Base-by-base conservation (phyloP, 1,140 invertebrate species). In the Tachypleus tridentatus region DNA sequence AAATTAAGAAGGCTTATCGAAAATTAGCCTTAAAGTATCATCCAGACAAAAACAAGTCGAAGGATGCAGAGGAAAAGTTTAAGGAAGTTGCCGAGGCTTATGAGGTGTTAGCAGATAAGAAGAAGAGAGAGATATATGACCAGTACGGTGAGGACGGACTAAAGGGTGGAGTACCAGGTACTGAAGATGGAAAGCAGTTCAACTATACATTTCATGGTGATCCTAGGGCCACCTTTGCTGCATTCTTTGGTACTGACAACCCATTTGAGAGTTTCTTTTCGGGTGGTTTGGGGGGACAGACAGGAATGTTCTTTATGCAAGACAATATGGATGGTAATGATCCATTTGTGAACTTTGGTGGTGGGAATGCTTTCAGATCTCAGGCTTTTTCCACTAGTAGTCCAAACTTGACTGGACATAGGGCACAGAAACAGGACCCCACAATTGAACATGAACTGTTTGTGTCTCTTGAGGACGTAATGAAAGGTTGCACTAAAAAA, bases 31-130 rank as follows among this genome's bases (percentile, higher is more conserved):
- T 99, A 8, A 97, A 97, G 76, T 99, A 95, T 79, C 97, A 99
- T 81, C 97, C 97, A 0, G 97, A 99, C 74, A 99, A 99, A 77
- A 99, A 99, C 75, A 98, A 97, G 78, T 81, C 88, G 0, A 76
- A 92, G 3, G 91, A 87, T 63, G 96, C 97, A 0, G 96, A 98
- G 76, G 93, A 97, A 71, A 93, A 92, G 73, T 99, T 99, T 78
- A 99, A 99, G 80, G 93, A 98, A 76, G 87, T 98, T 3, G 95
- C 96, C 0, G 96, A 99, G 80, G 97, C 97, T 0, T 99, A 98
- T 76, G 97, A 99, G 77, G 93, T 99, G 1, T 79, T 99, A 0
- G 96, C 92, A 65, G 95, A 99, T 74, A 86, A 91, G 74, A 95
- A 92, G 75, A 98, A 98, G 77, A 82, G 91, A 10, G 91, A 97